Conservation (phyloP, 2,888 invertebrate genomes). For the Metellina segmentata region DNA sequence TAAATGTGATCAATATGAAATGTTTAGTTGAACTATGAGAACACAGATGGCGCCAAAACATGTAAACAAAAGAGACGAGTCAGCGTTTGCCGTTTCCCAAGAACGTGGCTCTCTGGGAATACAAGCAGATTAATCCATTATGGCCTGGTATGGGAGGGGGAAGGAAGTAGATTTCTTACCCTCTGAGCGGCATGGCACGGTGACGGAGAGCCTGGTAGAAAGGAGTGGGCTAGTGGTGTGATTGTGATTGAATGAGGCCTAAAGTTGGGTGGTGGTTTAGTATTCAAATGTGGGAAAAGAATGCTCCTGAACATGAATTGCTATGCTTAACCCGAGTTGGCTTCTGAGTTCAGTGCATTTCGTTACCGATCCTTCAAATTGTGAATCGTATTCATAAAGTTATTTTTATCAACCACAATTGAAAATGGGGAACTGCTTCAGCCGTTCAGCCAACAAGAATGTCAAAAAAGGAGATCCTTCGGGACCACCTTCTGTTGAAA, state of each 20-base stretch:
- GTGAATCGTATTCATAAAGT: slow-evolving; percentile 12
- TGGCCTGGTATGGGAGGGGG: slow-evolving; percentile 16
- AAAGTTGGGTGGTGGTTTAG: slow-evolving; percentile 54
- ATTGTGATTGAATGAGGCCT: slow-evolving; percentile 54
- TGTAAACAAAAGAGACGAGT: background rate
- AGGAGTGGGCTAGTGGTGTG: slow-evolving; percentile 38
- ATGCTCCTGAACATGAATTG: background rate
- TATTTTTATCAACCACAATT: slow-evolving; percentile 9
- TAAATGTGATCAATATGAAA: background rate
- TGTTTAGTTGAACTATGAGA: background rate
- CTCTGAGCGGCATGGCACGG: slow-evolving; percentile 44
- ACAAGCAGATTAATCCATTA: slow-evolving; percentile 45
- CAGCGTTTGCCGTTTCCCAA: background rate
- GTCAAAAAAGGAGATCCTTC: slow-evolving; percentile 67
- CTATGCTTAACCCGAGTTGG: background rate
- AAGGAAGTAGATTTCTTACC: slow-evolving; percentile 38
- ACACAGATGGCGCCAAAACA: slow-evolving; percentile 24
- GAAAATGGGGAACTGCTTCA: slow-evolving; percentile 77
- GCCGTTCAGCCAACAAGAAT: slow-evolving; percentile 69
- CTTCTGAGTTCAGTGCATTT: background rate
- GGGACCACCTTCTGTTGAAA: slow-evolving; percentile 40
- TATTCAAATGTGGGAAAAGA: background rate
- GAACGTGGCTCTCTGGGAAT: background rate
- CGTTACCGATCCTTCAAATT: background rate
- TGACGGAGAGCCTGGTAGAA: slow-evolving; percentile 15